phyloP scores from a whole-genome alignment of 2,888 invertebrate species.

The Ectobius pallidus region DNA sequence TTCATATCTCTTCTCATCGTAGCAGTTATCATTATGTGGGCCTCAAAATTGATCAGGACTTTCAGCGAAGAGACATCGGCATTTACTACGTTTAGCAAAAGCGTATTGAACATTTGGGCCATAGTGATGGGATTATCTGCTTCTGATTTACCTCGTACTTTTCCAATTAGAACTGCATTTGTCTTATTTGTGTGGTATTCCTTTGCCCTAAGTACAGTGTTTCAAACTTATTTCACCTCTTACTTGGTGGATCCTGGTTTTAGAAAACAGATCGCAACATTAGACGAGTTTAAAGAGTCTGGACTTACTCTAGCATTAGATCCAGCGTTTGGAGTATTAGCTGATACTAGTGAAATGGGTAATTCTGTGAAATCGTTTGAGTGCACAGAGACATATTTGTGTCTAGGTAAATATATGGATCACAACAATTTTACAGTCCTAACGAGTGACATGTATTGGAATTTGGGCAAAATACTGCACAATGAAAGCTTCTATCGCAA shows the following conservation, averaged over 20 bases:
- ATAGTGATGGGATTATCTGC: neutral
- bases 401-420: neutral
- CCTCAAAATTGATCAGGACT: too few relatives aligned
- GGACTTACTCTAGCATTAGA: neutral
- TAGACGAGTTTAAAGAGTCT: neutral
- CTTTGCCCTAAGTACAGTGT: neutral
- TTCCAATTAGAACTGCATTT: neutral
- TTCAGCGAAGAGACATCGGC: neutral
- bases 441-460: too few relatives aligned
- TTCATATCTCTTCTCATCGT: neutral
- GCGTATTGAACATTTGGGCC: neutral
- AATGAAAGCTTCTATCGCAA: neutral
- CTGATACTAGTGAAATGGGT: neutral
- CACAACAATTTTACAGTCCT: neutral
- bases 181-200: neutral
- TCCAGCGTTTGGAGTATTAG: neutral
- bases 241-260: neutral
- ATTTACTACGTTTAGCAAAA: neutral
- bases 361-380: neutral
- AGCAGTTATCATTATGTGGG: neutral
- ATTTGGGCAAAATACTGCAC: neutral
- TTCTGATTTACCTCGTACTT: neutral
- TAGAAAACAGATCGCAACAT: neutral
- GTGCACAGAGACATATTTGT: neutral
- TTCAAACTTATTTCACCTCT: constrained; percentile 2